Evolutionary conservation across 2,113 vertebrate species (phyloP).

Genomic region (Clarias magur): DNA sequence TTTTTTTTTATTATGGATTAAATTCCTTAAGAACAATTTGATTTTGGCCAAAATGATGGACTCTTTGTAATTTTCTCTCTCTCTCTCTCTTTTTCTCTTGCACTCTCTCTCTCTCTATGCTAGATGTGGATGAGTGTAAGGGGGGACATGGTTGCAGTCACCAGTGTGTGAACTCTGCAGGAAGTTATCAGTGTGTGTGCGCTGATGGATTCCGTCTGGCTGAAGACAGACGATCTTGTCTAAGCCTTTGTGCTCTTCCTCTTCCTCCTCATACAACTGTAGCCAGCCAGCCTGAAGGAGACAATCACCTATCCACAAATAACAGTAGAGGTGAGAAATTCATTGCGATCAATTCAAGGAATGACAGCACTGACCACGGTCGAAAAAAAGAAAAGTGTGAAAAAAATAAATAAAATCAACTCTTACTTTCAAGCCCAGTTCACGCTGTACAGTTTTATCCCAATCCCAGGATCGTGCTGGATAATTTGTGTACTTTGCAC

Average conservation of each 20-base stretch:
- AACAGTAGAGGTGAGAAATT: slow-evolving; percentile 59
- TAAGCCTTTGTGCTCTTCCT: slow-evolving; percentile 49
- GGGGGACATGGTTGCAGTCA: slow-evolving; percentile 73
- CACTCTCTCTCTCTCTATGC: background rate
- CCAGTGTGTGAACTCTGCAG: slow-evolving; percentile 78
- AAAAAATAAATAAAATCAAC: background rate
- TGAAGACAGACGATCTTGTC: slow-evolving; percentile 67
- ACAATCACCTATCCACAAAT: slow-evolving; percentile 31
- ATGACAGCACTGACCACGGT: background rate
- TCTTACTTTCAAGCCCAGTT: background rate
- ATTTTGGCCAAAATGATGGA: background rate
- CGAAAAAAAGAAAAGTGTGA: background rate
- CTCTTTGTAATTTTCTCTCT: background rate
- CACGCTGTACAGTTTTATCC: background rate
- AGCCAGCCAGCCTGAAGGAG: slow-evolving; percentile 44
- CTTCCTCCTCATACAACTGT: slow-evolving; percentile 10
- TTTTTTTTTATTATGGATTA: no score
- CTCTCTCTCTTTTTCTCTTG: background rate
- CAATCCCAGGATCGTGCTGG: no score
- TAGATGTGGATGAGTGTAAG: slow-evolving; percentile 86
- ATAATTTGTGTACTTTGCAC: background rate
- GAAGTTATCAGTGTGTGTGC: slow-evolving; percentile 82
- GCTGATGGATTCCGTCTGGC: slow-evolving; percentile 71
- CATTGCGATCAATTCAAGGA: background rate
- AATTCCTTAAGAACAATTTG: background rate